phyloP scores from a whole-genome alignment of 1,140 invertebrate species.

The Patella vulgata region DNA sequence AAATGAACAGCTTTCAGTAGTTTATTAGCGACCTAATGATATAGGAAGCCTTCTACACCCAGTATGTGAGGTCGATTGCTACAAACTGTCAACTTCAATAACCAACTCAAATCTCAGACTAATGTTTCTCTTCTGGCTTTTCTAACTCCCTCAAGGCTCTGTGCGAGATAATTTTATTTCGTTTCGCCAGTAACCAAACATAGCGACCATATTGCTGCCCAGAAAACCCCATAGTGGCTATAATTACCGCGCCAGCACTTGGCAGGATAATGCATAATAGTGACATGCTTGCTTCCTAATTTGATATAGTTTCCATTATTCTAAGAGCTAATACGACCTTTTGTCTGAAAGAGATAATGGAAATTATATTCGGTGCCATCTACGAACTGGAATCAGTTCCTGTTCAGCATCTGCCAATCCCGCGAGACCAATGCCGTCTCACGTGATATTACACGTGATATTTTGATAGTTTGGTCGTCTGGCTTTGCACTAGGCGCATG shows the following conservation, averaged over 20 bases:
- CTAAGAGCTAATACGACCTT: neutral
- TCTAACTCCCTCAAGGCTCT: neutral
- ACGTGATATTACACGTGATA: too few species aligned
- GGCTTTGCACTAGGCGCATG: too few species aligned
- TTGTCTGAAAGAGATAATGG: constrained; percentile 8
- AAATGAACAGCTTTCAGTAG: too few species aligned
- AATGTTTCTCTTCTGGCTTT: constrained; percentile 1
- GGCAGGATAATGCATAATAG: constrained; percentile 7
- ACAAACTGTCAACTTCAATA: constrained; percentile 3
- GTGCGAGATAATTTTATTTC: neutral
- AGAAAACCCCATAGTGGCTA: neutral
- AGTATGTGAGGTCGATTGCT: neutral
- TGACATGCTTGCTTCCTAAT: constrained; percentile 6
- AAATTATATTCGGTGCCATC: constrained; percentile 1
- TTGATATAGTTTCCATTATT: constrained; percentile 12
- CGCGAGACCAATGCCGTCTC: too few species aligned
- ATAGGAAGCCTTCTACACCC: too few species aligned
- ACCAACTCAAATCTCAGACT: constrained; percentile 1
- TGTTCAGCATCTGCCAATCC: too few species aligned
- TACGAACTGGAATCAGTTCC: too few species aligned
- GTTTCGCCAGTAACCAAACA: constrained; percentile 6
- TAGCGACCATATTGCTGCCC: constrained; percentile 4
- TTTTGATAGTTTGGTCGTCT: too few species aligned
- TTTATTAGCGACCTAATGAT: too few species aligned
- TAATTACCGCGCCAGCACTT: constrained; percentile 2